Conservation (phyloP, 2,113 vertebrate genomes). For the Calyptommatus sinebrachiatus region DNA sequence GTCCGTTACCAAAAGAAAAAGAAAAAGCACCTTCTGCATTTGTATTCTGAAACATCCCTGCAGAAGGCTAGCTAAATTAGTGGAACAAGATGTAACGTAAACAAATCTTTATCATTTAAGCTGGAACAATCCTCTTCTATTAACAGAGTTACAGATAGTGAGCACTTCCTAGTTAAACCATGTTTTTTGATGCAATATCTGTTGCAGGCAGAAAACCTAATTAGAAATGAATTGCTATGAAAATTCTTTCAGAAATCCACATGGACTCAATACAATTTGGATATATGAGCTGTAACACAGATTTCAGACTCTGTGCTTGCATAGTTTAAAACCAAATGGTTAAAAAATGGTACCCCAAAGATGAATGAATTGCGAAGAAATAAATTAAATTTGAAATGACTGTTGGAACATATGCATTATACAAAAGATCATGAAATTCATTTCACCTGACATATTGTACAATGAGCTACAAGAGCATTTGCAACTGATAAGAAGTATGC, state of each 20-base stretch:
- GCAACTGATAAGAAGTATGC: slow-evolving; percentile 44
- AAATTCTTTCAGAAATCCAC: slow-evolving; percentile 15
- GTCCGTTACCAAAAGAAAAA: slow-evolving; percentile 27
- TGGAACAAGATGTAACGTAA: slow-evolving; percentile 45
- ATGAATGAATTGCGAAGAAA: slow-evolving; percentile 64
- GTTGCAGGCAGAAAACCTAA: slow-evolving; percentile 28
- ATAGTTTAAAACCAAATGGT: slow-evolving; percentile 58
- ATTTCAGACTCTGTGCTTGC: slow-evolving; percentile 52
- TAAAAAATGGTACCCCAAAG: slow-evolving; percentile 57
- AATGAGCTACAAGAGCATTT: slow-evolving; percentile 60
- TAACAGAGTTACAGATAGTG: slow-evolving; percentile 50
- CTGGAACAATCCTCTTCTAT: slow-evolving; percentile 38
- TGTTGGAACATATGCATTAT: slow-evolving; percentile 65
- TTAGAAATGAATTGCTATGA: slow-evolving; percentile 36
- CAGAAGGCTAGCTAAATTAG: slow-evolving; percentile 44
- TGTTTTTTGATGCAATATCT: slow-evolving; percentile 8
- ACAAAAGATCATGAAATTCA: slow-evolving; percentile 63
- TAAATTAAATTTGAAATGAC: slow-evolving; percentile 67
- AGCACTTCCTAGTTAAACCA: slow-evolving; percentile 14
- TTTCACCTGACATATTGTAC: slow-evolving; percentile 63
- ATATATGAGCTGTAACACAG: slow-evolving; percentile 17
- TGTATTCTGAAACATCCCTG: slow-evolving; percentile 47
- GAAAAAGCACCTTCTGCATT: slow-evolving; percentile 5
- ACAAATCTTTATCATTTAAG: slow-evolving; percentile 53
- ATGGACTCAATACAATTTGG: slow-evolving; percentile 16